A percentile compares a stretch with the other conserved stretches of the same genome.
Evolutionary conservation across 2,888 invertebrate genomes (phyloP).

Genomic region (Megalurothrips usitatus): DNA sequence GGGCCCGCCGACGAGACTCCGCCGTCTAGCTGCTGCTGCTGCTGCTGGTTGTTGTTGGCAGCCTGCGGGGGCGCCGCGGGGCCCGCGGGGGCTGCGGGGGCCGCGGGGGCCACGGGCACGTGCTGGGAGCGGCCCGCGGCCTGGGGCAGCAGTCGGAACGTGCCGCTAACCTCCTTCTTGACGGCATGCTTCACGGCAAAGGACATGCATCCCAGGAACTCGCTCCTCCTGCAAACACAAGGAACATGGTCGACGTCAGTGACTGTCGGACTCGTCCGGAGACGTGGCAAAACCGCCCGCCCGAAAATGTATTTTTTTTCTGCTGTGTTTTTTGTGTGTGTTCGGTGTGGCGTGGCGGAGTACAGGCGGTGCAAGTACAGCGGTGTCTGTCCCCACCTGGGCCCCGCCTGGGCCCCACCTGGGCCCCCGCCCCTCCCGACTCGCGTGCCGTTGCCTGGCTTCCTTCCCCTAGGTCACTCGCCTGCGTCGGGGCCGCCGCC

Average conservation of each 20-base stretch:
- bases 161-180: slow-evolving; percentile 62
- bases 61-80: background rate
- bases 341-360: no score
- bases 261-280: no score
- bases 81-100: slow-evolving; percentile 25
- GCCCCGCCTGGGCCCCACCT: no score
- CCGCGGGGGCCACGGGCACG: slow-evolving; percentile 34
- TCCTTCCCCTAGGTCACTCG: no score
- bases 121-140: slow-evolving; percentile 55
- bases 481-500: no score
- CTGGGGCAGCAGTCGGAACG: slow-evolving; percentile 69
- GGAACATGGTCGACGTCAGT: slow-evolving; percentile 42
- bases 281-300: no score
- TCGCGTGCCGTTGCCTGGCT: no score
- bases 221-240: slow-evolving; percentile 70
- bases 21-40: slow-evolving; percentile 36
- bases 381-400: no score
- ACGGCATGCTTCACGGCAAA: slow-evolving; percentile 79
- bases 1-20: background rate
- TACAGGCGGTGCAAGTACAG: no score
- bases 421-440: no score
- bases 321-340: background rate
- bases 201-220: slow-evolving; percentile 91
- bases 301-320: background rate
- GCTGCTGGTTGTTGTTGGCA: slow-evolving; percentile 37